These are phyloP conservation scores for Lasioglossum marginatum DNA, from an alignment of 2,888 invertebrate species.

Conservation along the genomic window DNA sequence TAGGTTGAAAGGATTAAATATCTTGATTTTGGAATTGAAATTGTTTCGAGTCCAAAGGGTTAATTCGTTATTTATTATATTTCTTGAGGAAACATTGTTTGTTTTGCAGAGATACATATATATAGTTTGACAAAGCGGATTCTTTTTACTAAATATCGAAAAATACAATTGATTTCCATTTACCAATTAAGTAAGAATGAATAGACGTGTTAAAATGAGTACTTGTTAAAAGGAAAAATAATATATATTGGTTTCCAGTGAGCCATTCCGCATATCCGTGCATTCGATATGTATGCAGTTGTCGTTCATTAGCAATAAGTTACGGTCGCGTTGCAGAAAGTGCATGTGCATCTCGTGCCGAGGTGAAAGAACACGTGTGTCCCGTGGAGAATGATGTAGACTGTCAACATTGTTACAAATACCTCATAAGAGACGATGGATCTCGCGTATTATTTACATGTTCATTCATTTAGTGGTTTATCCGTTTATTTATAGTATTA, in stretches of 20 bases:
- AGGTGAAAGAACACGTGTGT: conserved; percentile 60
- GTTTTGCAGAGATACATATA: not conserved
- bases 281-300: conserved; percentile 50
- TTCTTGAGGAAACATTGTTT: not conserved
- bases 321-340: conserved; percentile 45
- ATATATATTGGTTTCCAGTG: not conserved
- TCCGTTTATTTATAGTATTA: conserved; percentile 76
- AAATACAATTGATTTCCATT: no score
- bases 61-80: not conserved
- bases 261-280: not conserved
- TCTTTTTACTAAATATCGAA: not conserved
- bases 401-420: conserved; percentile 76
- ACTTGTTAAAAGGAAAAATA: not conserved
- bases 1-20: no score
- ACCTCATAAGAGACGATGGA: conserved; percentile 72
- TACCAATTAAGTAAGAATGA: no score
- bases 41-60: no score
- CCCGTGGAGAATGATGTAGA: conserved; percentile 73
- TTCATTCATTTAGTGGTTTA: conserved; percentile 70
- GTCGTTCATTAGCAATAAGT: conserved; percentile 72
- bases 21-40: no score
- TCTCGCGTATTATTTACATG: conserved; percentile 70
- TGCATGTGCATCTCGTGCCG: conserved; percentile 54
- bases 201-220: not conserved
- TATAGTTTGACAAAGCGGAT: not conserved